Evolutionary conservation across 1,140 invertebrate genomes (phyloP).

Genomic region (Pygmarrhopalites habei): DNA sequence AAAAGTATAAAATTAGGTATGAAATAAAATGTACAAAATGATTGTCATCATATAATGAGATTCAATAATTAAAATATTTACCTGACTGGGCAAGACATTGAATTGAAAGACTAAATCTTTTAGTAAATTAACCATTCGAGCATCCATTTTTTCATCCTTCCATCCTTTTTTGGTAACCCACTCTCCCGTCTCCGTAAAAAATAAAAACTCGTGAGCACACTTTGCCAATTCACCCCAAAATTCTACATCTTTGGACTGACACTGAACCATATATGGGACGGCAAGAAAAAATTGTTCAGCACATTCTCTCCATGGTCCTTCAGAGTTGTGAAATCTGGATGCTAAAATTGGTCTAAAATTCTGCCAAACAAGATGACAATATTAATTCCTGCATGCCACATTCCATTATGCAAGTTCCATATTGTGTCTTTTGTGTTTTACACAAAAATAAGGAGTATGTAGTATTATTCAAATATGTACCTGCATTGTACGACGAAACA

Average conservation of each 20-base stretch:
- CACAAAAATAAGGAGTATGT: no score
- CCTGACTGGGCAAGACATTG: constrained; percentile 29
- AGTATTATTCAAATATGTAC: no score
- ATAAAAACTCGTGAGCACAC: constrained; percentile 36
- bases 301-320: constrained; percentile 36
- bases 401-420: no score
- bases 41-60: no score
- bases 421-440: no score
- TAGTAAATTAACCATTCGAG: constrained; percentile 33
- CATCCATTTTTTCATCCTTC: constrained; percentile 38
- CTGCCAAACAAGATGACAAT: constrained; percentile 20
- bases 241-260: constrained; percentile 20
- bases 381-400: no score
- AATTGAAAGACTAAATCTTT: constrained; percentile 37
- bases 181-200: constrained; percentile 33
- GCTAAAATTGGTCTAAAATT: constrained; percentile 35
- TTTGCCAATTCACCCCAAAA: constrained; percentile 33
- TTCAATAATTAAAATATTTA: no score
- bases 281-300: constrained; percentile 34
- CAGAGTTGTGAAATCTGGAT: constrained; percentile 35
- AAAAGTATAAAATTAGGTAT: no score
- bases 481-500: no score
- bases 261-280: constrained; percentile 31
- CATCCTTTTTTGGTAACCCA: constrained; percentile 37
- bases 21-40: no score